Evolutionary conservation across 2,797 vertebrate genomes (phyloP).

Genomic region (Sebastes miniatus): DNA sequence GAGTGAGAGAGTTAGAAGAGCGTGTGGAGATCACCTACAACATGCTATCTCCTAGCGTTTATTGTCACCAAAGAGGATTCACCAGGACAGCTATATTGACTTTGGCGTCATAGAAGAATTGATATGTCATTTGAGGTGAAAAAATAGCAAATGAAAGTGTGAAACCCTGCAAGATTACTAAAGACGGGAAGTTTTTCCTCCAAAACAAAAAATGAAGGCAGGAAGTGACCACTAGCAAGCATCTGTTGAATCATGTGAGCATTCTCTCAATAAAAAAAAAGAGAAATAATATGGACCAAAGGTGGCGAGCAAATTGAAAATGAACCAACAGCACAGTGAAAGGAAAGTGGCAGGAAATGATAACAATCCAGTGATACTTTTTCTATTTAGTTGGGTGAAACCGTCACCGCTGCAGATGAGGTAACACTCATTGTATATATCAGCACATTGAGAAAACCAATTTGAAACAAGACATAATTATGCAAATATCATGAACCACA

Average conservation of each 20-base stretch:
- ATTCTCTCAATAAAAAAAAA: background rate
- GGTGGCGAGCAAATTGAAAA: slow-evolving; percentile 10
- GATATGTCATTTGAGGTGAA: background rate
- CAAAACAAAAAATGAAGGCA: background rate
- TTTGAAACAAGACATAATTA: slow-evolving; percentile 29
- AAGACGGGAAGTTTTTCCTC: background rate
- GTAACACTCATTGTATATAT: background rate
- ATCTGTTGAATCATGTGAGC: background rate
- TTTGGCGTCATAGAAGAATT: background rate
- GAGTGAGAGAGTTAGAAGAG: background rate
- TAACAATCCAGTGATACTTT: background rate
- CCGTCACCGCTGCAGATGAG: background rate
- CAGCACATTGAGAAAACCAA: slow-evolving; percentile 31
- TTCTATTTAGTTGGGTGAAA: slow-evolving; percentile 10
- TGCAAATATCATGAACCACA: slow-evolving; percentile 33
- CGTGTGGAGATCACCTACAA: background rate
- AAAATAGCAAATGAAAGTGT: background rate
- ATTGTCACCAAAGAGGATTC: too few relatives aligned
- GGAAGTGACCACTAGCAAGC: background rate
- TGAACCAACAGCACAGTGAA: background rate
- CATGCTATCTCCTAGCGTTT: background rate
- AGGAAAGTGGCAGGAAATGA: background rate
- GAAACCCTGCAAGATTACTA: background rate
- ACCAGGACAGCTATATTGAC: background rate
- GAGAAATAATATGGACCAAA: background rate